phyloP scores from a whole-genome alignment of 2,888 invertebrate species.

The Nesidiocoris tenuis region DNA sequence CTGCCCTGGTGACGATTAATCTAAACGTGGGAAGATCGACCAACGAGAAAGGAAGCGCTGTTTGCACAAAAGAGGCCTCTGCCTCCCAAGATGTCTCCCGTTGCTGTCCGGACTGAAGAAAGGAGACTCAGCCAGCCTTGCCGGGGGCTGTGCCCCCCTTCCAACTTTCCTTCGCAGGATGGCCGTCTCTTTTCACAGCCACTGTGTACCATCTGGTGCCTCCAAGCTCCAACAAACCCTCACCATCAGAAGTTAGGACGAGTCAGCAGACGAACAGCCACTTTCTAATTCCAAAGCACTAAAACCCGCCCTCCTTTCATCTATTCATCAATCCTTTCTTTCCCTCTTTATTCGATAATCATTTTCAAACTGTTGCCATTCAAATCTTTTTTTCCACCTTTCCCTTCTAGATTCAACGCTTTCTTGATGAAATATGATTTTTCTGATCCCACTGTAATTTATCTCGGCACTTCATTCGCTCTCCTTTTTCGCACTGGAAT shows the following conservation, averaged over 20 bases:
- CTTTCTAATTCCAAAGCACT: not conserved
- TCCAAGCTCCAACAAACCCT: too few relatives aligned
- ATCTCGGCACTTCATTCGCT: too few relatives aligned
- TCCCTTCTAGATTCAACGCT: not conserved
- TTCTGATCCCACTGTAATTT: too few relatives aligned
- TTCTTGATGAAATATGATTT: too few relatives aligned
- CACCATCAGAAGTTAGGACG: not conserved
- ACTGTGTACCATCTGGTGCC: not conserved
- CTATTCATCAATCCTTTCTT: not conserved
- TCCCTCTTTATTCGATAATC: not conserved
- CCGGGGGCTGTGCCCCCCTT: not conserved
- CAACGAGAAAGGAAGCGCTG: not conserved
- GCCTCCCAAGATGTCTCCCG: not conserved
- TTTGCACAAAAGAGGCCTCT: not conserved
- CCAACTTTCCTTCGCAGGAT: not conserved
- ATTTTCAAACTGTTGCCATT: not conserved
- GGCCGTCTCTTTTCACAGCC: not conserved
- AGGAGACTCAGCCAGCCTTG: not conserved
- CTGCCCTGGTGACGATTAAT: conserved; percentile 28
- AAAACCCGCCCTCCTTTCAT: not conserved
- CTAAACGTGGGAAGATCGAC: conserved; percentile 9
- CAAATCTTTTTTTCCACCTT: not conserved
- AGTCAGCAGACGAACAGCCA: not conserved
- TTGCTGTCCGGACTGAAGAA: not conserved
- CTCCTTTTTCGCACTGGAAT: too few relatives aligned